Base-by-base conservation (phyloP, 2,113 vertebrate genomes). In the Ascaphus truei region DNA sequence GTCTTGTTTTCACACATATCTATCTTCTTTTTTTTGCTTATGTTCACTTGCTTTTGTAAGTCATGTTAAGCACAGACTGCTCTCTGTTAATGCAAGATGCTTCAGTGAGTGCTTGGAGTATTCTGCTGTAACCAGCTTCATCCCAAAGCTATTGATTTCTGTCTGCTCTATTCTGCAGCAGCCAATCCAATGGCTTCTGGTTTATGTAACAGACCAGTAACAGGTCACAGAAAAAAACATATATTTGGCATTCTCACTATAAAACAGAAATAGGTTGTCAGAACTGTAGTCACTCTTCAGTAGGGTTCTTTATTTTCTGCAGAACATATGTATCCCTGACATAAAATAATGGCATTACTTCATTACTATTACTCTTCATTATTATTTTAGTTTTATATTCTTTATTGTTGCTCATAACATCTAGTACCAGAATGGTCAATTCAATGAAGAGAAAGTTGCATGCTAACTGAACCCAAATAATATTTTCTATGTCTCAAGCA, bases 61-160 rank as follows among this genome's bases (percentile, higher is more conserved):
- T 69, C 66, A 69, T 69, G 66, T 51, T 60, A 60, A 51, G 66
- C 66, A 29, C 55, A 60, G 66, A 22, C 56, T 69, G 56, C 47
- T 69, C 66, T 51, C 31, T 68, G 29, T 11, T 69, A 60, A 69
- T 60, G 66, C 51, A 33, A n/a, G 20, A 60, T 39, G 66, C 31
- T 36, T 69, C 56, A n/a, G n/a, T 29, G 56, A 39, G 43, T 51
- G 66, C 56, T 26, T 69, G n/a, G n/a, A 69, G 66, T 51, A 30
- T 50, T 69, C 56, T 60, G 43, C 56, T 36, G 34, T 39, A 60
- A 69, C 56, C 56, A 69, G 66, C 56, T 69, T 45, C 66, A 69
- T 69, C 66, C 66, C 66, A 60, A 36, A 23, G 56, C 66, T 69
- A 69, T 69, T 69, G 66, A 69, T 69, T 69, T 60, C 66, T 60